Evolutionary conservation across 2,888 invertebrate species (phyloP), one percentile per base, ranked within the genome.

Genomic region (Lissocephala sabroskyi): DNA sequence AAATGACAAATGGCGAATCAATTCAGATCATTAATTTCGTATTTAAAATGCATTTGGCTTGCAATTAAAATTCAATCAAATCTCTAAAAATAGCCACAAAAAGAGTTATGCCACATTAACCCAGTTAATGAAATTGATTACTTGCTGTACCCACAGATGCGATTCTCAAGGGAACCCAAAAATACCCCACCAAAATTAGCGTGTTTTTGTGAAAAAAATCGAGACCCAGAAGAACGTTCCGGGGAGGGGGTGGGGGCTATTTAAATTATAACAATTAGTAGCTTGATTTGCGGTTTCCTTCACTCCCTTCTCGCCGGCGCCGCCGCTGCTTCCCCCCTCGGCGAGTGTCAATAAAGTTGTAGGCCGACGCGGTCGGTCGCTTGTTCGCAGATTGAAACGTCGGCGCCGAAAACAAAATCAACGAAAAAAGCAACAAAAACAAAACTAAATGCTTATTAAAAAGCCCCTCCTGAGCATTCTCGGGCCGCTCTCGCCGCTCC

Each of bases 331-430:
- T 30, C 49, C 54, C 41, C 46, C 35, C 16, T 44, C 39, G 45
- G 41, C 36, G 49, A 53, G 75, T 74, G 78, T 71, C 70, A 62
- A 71, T 71, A 77, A 71, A 71, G 70, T 71, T 71, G 68, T 76
- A 74, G 71, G 59, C 47, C 36, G 44, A 17, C 19, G 33, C 32
- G 10, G 13, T 28, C 3, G 13, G n/a, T 14, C 2, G 3, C n/a
- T n/a, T 32, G 7, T 7, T 23, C 48, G 50, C 52, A 71, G 70
- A 80, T 79, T 79, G 78, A 79, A 76, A 73, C 79, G 77, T 80
- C 67, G 79, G 56, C 56, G 49, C 55, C 65, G 62, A 71, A 64
- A 71, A 77, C 65, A 67, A 71, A 71, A 77, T 77, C 71, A 70
- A 71, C n/a, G n/a, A n/a, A n/a, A n/a, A n/a, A n/a, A n/a, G n/a